Conservation (phyloP, 2,888 invertebrate genomes). For the Catocala sponsa region DNA sequence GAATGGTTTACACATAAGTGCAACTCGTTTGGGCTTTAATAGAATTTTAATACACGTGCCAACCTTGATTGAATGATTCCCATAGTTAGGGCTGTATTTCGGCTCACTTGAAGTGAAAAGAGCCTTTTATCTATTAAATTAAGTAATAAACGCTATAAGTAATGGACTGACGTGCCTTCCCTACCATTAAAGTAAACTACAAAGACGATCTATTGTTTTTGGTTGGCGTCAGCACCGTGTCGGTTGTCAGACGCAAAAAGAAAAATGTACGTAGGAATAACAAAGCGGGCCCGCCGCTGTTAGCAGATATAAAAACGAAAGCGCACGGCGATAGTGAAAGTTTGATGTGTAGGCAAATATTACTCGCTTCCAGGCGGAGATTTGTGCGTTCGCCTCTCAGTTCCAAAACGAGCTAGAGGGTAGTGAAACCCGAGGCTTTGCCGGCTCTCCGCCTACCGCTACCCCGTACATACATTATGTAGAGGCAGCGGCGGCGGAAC, state of each 20-base stretch:
- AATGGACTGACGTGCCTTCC: background rate
- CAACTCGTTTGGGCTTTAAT: too few relatives aligned
- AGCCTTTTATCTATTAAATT: background rate
- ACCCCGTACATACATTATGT: conserved; percentile 76
- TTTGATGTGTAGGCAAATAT: conserved; percentile 88
- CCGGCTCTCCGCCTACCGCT: conserved; percentile 60
- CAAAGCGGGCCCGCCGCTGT: conserved; percentile 74
- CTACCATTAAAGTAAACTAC: background rate
- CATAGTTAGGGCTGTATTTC: too few relatives aligned
- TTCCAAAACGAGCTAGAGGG: conserved; percentile 77
- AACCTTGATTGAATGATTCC: too few relatives aligned
- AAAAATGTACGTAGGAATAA: conserved; percentile 71
- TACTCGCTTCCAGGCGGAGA: conserved; percentile 82
- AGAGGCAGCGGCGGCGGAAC: conserved; percentile 64
- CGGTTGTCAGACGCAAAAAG: conserved; percentile 59
- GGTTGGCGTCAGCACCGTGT: conserved; percentile 45
- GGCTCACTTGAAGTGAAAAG: too few relatives aligned
- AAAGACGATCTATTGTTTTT: conserved; percentile 35
- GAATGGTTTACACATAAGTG: too few relatives aligned
- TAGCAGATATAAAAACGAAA: conserved; percentile 86
- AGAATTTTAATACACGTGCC: too few relatives aligned
- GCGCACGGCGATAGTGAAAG: conserved; percentile 86
- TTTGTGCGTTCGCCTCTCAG: conserved; percentile 81
- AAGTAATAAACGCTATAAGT: background rate
- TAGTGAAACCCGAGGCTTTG: conserved; percentile 63